A percentile compares a stretch with the other conserved stretches of the same genome.
Evolutionary conservation across 2,888 invertebrate species (phyloP).

Genomic region (Nymphalis c-album): DNA sequence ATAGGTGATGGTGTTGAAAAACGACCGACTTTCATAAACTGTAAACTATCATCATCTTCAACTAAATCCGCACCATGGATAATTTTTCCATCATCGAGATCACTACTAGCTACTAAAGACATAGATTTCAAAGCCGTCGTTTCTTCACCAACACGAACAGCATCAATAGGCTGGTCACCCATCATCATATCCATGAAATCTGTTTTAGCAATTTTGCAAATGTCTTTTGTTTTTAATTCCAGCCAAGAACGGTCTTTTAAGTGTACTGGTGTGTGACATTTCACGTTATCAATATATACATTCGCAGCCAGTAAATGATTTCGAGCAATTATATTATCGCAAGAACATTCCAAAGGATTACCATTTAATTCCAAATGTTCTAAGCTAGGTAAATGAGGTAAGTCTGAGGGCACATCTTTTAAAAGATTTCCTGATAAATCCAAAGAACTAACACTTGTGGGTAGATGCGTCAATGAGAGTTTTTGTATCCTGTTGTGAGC

Average conservation of each 20-base stretch:
- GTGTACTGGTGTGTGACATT: conserved; percentile 79
- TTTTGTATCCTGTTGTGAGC: conserved; percentile 82
- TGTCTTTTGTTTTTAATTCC: conserved; percentile 79
- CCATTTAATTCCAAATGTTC: conserved; percentile 84
- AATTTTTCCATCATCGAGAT: conserved; percentile 71
- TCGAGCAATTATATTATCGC: conserved; percentile 84
- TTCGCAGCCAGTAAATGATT: conserved; percentile 81
- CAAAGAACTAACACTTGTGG: conserved; percentile 82
- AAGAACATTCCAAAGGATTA: conserved; percentile 87
- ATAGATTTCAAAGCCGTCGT: conserved; percentile 68
- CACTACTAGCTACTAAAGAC: conserved; percentile 59
- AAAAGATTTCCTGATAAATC: conserved; percentile 84
- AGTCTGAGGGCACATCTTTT: conserved; percentile 81
- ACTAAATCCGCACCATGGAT: conserved; percentile 53
- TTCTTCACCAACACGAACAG: conserved; percentile 63
- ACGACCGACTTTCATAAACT: conserved; percentile 65
- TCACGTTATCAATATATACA: conserved; percentile 78
- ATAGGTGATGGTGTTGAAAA: conserved; percentile 50
- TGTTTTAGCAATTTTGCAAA: conserved; percentile 72
- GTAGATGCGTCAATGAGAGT: conserved; percentile 77
- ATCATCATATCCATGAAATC: conserved; percentile 82
- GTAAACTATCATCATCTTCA: conserved; percentile 69
- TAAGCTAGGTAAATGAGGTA: conserved; percentile 78
- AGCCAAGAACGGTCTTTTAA: conserved; percentile 79
- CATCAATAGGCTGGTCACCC: conserved; percentile 82